A percentile compares a stretch with the other conserved stretches of the same genome.
phyloP scores from a whole-genome alignment of 1,140 invertebrate genomes.

The Lerema accius region DNA sequence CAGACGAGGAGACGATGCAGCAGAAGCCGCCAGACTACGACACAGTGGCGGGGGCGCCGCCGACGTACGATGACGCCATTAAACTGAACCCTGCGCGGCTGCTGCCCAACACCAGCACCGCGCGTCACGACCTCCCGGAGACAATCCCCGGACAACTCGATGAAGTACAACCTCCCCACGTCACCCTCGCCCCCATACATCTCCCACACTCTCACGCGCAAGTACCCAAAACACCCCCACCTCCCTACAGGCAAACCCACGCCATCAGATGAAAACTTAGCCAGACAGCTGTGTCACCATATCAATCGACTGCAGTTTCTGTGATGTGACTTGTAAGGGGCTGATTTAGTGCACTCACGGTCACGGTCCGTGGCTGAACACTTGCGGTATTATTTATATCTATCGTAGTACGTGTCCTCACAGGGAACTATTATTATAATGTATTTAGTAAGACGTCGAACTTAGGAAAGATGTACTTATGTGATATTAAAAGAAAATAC shows the following conservation, averaged over 20 bases:
- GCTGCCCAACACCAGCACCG: conserved; percentile 64
- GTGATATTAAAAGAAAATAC: conserved; percentile 75
- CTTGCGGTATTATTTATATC: conserved; percentile 66
- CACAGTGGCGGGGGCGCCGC: conserved; percentile 86
- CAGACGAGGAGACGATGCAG: conserved; percentile 81
- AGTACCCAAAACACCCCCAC: conserved; percentile 78
- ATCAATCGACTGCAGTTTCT: conserved; percentile 77
- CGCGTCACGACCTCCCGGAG: conserved; percentile 40
- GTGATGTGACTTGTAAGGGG: conserved; percentile 65
- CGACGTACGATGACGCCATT: conserved; percentile 89
- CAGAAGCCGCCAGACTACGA: conserved; percentile 90
- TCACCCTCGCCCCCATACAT: conserved; percentile 55
- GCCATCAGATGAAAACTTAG: conserved; percentile 77
- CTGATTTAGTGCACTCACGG: conserved; percentile 35
- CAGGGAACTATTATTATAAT: conserved; percentile 62
- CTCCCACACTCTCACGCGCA: conserved; percentile 41
- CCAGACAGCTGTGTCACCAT: conserved; percentile 57
- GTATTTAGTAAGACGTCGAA: conserved; percentile 54
- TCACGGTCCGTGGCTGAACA: conserved; percentile 40
- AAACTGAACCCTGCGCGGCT: conserved; percentile 85
- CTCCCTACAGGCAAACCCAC: conserved; percentile 75
- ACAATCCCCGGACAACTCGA: conserved; percentile 69
- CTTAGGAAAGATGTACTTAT: conserved; percentile 75
- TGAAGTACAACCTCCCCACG: conserved; percentile 35
- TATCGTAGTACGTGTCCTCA: conserved; percentile 64